Percentiles rank a stretch among this genome's conserved stretches.
phyloP scores from a whole-genome alignment of 2,797 vertebrate genomes.

The Sebastiscus tertius region DNA sequence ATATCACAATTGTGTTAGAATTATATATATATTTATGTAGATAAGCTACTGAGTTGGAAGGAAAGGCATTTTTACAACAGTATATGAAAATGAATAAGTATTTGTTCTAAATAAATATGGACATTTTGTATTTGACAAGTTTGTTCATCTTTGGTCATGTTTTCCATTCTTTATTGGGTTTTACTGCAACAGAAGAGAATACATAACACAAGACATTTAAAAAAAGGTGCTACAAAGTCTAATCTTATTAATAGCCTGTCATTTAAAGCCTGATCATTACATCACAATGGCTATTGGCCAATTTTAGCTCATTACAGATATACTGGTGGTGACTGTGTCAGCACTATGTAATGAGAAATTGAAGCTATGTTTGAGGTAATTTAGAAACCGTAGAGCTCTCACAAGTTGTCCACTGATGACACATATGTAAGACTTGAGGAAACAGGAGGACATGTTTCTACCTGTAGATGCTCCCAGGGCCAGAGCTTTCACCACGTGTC shows the following conservation, averaged over 20 bases:
- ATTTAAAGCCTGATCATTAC: not conserved
- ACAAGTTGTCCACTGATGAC: too few relatives aligned
- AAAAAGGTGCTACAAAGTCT: not conserved
- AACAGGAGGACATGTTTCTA: constrained; percentile 37
- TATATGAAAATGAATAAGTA: not conserved
- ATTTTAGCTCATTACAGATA: too few relatives aligned
- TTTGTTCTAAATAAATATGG: constrained; percentile 18
- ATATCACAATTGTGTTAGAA: not conserved
- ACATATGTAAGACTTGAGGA: not conserved
- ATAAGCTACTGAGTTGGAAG: not conserved
- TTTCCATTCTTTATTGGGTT: not conserved
- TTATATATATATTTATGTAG: too few relatives aligned
- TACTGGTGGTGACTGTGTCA: not conserved
- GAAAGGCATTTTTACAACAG: not conserved
- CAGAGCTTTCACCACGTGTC: constrained; percentile 93
- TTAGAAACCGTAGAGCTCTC: not conserved
- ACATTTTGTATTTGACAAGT: not conserved
- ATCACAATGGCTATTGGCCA: not conserved
- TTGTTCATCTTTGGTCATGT: not conserved
- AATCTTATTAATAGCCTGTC: not conserved
- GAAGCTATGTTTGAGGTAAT: not conserved
- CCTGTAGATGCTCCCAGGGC: constrained; percentile 94
- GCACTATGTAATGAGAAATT: not conserved
- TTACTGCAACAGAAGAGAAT: not conserved
- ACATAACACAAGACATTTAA: not conserved